phyloP scores from a whole-genome alignment of 2,888 invertebrate genomes.

The Quadroppia sp. region DNA sequence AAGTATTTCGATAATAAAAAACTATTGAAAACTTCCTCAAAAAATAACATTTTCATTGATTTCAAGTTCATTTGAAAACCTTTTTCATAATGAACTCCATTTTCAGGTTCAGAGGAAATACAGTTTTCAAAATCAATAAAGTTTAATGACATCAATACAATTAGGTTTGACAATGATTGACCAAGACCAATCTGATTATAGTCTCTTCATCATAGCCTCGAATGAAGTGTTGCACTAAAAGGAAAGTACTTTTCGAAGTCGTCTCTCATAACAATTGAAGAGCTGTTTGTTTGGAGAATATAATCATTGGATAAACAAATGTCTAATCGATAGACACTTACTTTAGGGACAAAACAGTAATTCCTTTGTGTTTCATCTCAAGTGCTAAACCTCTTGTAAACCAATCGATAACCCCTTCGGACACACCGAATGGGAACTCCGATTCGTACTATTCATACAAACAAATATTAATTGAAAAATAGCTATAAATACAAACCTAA shows the following conservation, averaged over 20 bases:
- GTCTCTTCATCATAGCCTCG: background rate
- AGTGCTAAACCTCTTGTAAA: conserved; percentile 13
- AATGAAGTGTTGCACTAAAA: background rate
- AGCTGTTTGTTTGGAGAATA: background rate
- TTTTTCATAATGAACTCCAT: too few species aligned
- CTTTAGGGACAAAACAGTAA: conserved; percentile 1
- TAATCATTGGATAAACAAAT: background rate
- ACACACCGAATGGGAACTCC: background rate
- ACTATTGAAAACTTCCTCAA: too few species aligned
- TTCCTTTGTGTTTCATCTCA: background rate
- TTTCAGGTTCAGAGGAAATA: too few species aligned
- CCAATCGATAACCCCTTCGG: conserved; percentile 3
- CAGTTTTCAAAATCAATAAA: too few species aligned
- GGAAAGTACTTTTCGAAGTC: background rate
- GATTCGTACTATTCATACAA: conserved; percentile 2
- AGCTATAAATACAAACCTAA: background rate
- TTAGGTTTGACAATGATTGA: too few species aligned
- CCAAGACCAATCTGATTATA: too few species aligned
- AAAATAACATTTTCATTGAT: too few species aligned
- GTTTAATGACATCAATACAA: too few species aligned
- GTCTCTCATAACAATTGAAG: background rate
- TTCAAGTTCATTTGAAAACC: too few species aligned
- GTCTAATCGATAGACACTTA: background rate
- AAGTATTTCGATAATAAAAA: too few species aligned
- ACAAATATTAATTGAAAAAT: background rate